phyloP scores from a whole-genome alignment of 2,797 vertebrate genomes.

The Ambastaia sidthimunki region DNA sequence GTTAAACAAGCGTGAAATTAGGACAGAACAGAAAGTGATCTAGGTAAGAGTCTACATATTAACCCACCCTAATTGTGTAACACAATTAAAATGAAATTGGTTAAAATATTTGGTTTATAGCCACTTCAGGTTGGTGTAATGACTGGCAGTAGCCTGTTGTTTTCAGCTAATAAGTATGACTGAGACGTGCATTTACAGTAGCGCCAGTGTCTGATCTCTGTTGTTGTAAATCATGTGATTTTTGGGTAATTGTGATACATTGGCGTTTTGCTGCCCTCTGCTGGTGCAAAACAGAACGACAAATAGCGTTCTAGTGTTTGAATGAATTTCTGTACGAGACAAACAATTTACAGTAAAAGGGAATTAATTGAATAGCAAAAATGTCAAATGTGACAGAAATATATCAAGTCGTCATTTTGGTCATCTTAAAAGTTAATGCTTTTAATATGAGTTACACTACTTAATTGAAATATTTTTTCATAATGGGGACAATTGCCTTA shows the following conservation, averaged over 20 bases:
- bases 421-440: no score
- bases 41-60: background rate
- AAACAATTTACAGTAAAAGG: no score
- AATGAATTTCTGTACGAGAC: background rate
- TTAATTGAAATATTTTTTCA: no score
- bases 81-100: background rate
- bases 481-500: no score
- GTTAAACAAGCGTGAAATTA: background rate
- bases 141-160: no score
- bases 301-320: background rate
- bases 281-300: background rate
- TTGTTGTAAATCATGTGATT: background rate
- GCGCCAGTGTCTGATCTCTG: background rate
- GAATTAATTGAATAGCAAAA: background rate
- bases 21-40: background rate
- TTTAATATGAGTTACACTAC: no score
- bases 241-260: background rate
- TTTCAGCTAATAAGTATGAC: background rate
- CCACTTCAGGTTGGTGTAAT: background rate
- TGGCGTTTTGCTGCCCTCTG: conserved; percentile 9
- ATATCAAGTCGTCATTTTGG: no score
- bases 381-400: background rate
- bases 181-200: background rate
- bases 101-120: background rate
- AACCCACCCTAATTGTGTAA: background rate